Percentiles rank a stretch among this genome's conserved stretches.
phyloP scores from a whole-genome alignment of 2,888 invertebrate species.

The Plemyria rubiginata region DNA sequence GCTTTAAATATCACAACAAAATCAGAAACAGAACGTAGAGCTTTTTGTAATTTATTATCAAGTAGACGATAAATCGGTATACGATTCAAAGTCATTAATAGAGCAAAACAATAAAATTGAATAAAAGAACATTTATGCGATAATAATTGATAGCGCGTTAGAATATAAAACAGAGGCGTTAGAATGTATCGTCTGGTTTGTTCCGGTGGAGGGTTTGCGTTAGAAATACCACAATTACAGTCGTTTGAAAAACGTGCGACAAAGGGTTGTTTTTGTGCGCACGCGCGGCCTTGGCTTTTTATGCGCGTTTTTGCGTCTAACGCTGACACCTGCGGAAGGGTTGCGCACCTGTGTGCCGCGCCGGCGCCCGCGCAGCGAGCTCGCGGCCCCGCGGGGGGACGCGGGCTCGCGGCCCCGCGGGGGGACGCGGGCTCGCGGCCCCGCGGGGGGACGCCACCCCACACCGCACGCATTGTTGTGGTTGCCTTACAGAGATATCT shows the following conservation, averaged over 20 bases:
- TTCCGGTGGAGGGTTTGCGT: constrained; percentile 61
- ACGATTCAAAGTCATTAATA: too few relatives aligned
- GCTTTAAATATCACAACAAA: too few relatives aligned
- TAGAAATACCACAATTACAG: constrained; percentile 57
- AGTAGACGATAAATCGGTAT: too few relatives aligned
- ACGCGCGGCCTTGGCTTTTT: constrained; percentile 60
- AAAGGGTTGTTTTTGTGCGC: constrained; percentile 60
- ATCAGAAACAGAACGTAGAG: too few relatives aligned
- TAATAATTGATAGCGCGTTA: constrained; percentile 12
- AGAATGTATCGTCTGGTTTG: constrained; percentile 54
- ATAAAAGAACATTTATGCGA: constrained; percentile 7
- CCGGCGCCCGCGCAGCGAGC: constrained; percentile 1
- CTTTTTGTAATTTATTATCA: too few relatives aligned
- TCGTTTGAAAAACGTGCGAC: constrained; percentile 44
- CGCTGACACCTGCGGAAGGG: constrained; percentile 47
- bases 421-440: too few relatives aligned
- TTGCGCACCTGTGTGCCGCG: constrained; percentile 9
- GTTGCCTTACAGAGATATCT: background rate
- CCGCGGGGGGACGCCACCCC: background rate
- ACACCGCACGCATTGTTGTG: background rate
- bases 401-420: too few relatives aligned
- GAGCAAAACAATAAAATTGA: background rate
- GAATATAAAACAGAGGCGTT: constrained; percentile 14
- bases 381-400: too few relatives aligned
- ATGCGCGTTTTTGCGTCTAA: constrained; percentile 48